phyloP scores from a whole-genome alignment of 1,140 invertebrate species.

The Drosophila bifasciata region DNA sequence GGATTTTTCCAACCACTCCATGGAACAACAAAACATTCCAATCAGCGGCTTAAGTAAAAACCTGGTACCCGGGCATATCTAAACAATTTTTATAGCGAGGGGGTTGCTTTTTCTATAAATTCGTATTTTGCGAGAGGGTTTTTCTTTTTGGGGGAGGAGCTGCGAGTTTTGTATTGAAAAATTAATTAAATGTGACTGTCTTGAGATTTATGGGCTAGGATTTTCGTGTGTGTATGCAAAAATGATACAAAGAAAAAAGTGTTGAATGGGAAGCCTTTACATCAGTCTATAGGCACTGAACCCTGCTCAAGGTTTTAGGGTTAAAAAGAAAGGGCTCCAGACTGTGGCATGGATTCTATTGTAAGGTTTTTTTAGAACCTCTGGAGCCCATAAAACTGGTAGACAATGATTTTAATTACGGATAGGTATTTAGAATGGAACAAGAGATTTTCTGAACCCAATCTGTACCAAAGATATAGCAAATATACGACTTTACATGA shows the following conservation, averaged over 20 bases:
- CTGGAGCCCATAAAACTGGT: too few relatives aligned
- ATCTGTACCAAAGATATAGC: too few relatives aligned
- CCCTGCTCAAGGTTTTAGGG: too few relatives aligned
- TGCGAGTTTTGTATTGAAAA: conserved; percentile 56
- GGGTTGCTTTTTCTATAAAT: conserved; percentile 26
- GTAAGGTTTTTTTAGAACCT: too few relatives aligned
- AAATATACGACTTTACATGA: too few relatives aligned
- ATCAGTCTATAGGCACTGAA: too few relatives aligned
- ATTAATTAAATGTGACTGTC: conserved; percentile 82
- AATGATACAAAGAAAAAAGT: neutral
- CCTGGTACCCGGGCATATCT: conserved; percentile 33
- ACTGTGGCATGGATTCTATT: too few relatives aligned
- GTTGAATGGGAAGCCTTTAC: too few relatives aligned
- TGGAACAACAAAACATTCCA: conserved; percentile 71
- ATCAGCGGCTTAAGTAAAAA: conserved; percentile 73
- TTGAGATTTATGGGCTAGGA: conserved; percentile 59
- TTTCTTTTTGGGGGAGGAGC: conserved; percentile 22
- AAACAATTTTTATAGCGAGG: conserved; percentile 38
- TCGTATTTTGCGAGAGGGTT: conserved; percentile 6
- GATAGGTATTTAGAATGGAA: too few relatives aligned
- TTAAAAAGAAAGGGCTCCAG: too few relatives aligned
- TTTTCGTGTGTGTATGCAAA: conserved; percentile 43
- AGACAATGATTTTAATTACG: too few relatives aligned
- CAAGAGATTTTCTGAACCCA: too few relatives aligned
- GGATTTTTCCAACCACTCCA: conserved; percentile 40